Conservation (phyloP, 1,140 invertebrate genomes). For the Achatina immaculata region DNA sequence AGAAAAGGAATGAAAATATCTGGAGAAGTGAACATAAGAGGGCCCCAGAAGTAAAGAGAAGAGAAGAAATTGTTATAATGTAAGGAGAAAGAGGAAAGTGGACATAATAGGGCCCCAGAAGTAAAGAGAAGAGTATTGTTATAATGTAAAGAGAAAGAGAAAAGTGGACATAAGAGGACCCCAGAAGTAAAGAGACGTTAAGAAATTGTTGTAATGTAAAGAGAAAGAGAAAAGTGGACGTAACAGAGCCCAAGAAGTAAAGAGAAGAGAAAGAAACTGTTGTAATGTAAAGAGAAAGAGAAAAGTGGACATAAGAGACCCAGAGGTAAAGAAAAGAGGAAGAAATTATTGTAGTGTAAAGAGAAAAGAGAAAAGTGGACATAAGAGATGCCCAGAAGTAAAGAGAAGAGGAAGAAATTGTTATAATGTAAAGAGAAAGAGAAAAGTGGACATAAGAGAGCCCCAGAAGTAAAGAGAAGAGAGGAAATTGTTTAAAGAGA, state of each 20-base stretch:
- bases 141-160: conserved; percentile 3
- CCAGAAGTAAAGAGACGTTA: neutral
- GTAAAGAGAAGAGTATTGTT: neutral
- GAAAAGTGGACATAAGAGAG: too few relatives aligned
- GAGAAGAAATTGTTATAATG: neutral
- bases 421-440: too few relatives aligned
- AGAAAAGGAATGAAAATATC: neutral
- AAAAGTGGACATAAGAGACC: too few relatives aligned
- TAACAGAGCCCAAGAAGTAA: neutral
- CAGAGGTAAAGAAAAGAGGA: too few relatives aligned
- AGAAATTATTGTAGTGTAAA: too few relatives aligned
- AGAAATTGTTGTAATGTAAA: neutral
- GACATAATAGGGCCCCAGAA: neutral
- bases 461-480: too few relatives aligned
- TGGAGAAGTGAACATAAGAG: neutral
- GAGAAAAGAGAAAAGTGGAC: too few relatives aligned
- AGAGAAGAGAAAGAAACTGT: neutral
- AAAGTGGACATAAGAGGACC: neutral
- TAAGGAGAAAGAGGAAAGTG: neutral
- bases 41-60: neutral
- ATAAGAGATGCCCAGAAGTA: too few relatives aligned
- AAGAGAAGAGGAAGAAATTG: too few relatives aligned
- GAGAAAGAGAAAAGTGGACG: neutral
- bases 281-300: neutral
- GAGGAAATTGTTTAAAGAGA: too few relatives aligned